Conservation (phyloP, 2,888 invertebrate genomes). For the Acronicta aceris region DNA sequence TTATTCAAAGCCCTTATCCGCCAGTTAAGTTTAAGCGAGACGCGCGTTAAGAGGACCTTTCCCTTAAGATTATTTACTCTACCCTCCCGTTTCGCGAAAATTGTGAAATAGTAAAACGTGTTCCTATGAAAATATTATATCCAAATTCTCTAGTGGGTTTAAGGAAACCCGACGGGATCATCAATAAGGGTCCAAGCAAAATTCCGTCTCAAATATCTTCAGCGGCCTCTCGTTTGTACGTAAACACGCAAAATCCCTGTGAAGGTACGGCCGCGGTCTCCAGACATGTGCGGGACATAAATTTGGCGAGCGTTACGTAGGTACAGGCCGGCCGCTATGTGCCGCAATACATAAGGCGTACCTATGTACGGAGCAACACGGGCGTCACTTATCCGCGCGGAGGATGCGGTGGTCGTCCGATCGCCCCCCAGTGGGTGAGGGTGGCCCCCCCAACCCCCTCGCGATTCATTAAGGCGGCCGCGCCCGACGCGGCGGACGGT, state of each 20-base stretch:
- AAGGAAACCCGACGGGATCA: slow-evolving; percentile 72
- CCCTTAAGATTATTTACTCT: slow-evolving; percentile 31
- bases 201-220: slow-evolving; percentile 86
- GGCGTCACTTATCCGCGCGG: slow-evolving; percentile 89
- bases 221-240: slow-evolving; percentile 79
- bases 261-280: slow-evolving; percentile 88
- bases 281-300: slow-evolving; percentile 89
- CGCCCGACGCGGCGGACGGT: slow-evolving; percentile 88
- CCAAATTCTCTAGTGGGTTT: slow-evolving; percentile 62
- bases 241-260: slow-evolving; percentile 89
- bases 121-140: slow-evolving; percentile 34
- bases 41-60: slow-evolving; percentile 27
- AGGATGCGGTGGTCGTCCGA: slow-evolving; percentile 88
- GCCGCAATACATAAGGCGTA: slow-evolving; percentile 84
- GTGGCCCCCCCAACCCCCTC: slow-evolving; percentile 76
- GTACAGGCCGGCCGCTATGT: slow-evolving; percentile 86
- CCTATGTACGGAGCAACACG: slow-evolving; percentile 86
- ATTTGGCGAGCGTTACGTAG: slow-evolving; percentile 88
- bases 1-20: slow-evolving; percentile 64
- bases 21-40: slow-evolving; percentile 60
- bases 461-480: slow-evolving; percentile 89
- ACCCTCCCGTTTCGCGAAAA: slow-evolving; percentile 11
- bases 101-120: slow-evolving; percentile 22
- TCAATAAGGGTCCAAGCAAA: slow-evolving; percentile 85
- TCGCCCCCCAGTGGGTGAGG: slow-evolving; percentile 76